phyloP scores from a whole-genome alignment of 2,888 invertebrate genomes.

The Laspeyria flexula region DNA sequence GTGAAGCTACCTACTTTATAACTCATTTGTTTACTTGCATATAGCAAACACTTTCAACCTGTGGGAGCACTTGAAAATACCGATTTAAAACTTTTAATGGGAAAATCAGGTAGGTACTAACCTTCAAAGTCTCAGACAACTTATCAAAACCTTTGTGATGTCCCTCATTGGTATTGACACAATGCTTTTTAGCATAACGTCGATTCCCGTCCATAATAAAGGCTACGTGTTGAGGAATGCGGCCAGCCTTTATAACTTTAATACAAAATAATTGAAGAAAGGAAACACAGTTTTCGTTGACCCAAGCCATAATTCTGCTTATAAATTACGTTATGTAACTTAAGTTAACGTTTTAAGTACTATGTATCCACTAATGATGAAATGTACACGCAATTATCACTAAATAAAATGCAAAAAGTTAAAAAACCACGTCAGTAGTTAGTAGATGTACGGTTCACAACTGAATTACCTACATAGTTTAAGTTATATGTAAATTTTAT shows the following conservation, averaged over 20 bases:
- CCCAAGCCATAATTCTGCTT: slow-evolving; percentile 86
- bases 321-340: too few relatives aligned
- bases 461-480: too few relatives aligned
- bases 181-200: slow-evolving; percentile 93
- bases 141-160: slow-evolving; percentile 94
- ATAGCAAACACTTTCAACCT: too few relatives aligned
- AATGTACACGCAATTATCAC: too few relatives aligned
- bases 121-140: slow-evolving; percentile 92
- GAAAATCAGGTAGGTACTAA: slow-evolving; percentile 38
- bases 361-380: not conserved
- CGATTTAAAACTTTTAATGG: not conserved
- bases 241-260: slow-evolving; percentile 91
- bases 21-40: too few relatives aligned
- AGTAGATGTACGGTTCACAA: too few relatives aligned
- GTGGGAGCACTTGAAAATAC: too few relatives aligned
- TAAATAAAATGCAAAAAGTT: too few relatives aligned
- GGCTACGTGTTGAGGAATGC: slow-evolving; percentile 96
- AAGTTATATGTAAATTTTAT: too few relatives aligned
- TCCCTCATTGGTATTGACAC: slow-evolving; percentile 91
- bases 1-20: too few relatives aligned
- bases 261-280: slow-evolving; percentile 91
- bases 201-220: slow-evolving; percentile 99
- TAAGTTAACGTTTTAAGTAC: not conserved
- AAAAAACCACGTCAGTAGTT: too few relatives aligned
- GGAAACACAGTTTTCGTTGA: slow-evolving; percentile 90